A percentile compares a stretch with the other conserved stretches of the same genome.
These are phyloP conservation scores for Calyptommatus sinebrachiatus DNA, from an alignment of 2,113 vertebrate species.

Conservation along the genomic window DNA sequence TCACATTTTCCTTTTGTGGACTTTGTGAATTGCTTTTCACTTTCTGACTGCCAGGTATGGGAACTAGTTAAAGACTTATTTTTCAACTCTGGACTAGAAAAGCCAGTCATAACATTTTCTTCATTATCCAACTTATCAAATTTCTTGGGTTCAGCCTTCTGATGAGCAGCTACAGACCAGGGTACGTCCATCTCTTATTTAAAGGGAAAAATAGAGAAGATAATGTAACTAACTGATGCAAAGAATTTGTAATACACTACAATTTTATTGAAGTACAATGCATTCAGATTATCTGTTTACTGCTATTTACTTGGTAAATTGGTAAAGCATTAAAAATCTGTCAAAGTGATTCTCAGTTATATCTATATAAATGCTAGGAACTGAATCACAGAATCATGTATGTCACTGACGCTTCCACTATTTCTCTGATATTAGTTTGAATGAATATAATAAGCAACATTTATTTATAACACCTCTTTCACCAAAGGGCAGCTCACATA, in stretches of 20 bases:
- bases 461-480: too few relatives aligned
- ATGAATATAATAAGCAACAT: too few relatives aligned
- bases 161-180: slow-evolving; percentile 86
- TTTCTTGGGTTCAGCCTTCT: slow-evolving; percentile 79
- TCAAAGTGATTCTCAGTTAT: neutral
- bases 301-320: neutral
- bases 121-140: slow-evolving; percentile 82
- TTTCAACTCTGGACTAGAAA: slow-evolving; percentile 80
- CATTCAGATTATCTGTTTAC: slow-evolving; percentile 5
- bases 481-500: too few relatives aligned
- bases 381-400: neutral
- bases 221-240: slow-evolving; percentile 44
- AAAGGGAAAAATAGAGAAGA: slow-evolving; percentile 55
- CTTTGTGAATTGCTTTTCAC: slow-evolving; percentile 79
- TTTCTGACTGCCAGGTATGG: slow-evolving; percentile 77
- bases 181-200: slow-evolving; percentile 89
- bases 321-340: neutral
- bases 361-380: neutral
- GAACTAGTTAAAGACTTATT: slow-evolving; percentile 69
- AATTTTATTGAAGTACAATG: slow-evolving; percentile 53
- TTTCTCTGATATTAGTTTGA: neutral
- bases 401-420: too few relatives aligned
- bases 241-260: slow-evolving; percentile 27
- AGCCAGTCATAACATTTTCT: slow-evolving; percentile 76
- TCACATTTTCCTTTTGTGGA: slow-evolving; percentile 76